Evolutionary conservation across 2,113 vertebrate genomes (phyloP), one percentile per base, ranked within the genome.

Genomic region (Ciconia stormi): DNA sequence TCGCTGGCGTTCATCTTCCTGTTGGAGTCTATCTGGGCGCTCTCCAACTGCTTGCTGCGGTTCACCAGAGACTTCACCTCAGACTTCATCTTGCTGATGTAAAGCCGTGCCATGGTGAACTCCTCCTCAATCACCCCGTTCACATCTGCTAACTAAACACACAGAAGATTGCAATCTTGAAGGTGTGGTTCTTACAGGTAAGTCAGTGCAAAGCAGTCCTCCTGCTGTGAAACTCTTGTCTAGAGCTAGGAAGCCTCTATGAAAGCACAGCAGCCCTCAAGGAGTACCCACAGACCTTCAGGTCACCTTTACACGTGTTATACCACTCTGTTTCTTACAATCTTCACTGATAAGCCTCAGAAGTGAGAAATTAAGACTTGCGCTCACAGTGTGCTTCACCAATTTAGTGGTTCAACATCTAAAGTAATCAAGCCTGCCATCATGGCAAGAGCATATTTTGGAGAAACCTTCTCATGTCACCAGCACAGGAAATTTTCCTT

Each of bases 1-100:
- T 99, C 99, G 0, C 98, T 99, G 98, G 98, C 98, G 6, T 99
- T 99, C 97, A 99, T 99, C 97, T 99, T 99, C 97, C 98, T 97
- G 96, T 98, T 99, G 95, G 98, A 98, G 74, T 99, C 99, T 32
- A 98, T 97, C 98, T 99, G 99, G 29, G 99, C 96, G 0, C 98
- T 99, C 98, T 99, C 99, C 62, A 99, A 92, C 98, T 99, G 99
- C 85, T 99, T 99, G 98, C 98, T 98, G 40, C 98, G 98, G 96
- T 99, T 99, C 94, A 99, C 98, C 90, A 99, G 97, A 1, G 99
- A 99, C 95, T 99, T 99, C 78, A 99, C 98, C 98, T 99, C 99
- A 0, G 99, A 99, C 87, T 99, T 99, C 98, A 99, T 99, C 97
- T 99, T 99, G 95, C 99, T 99, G 97, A 99, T 98, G 97, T 99